phyloP scores from a whole-genome alignment of 92 coral and sea anemone genomes.

The Paragorgia papillata region DNA sequence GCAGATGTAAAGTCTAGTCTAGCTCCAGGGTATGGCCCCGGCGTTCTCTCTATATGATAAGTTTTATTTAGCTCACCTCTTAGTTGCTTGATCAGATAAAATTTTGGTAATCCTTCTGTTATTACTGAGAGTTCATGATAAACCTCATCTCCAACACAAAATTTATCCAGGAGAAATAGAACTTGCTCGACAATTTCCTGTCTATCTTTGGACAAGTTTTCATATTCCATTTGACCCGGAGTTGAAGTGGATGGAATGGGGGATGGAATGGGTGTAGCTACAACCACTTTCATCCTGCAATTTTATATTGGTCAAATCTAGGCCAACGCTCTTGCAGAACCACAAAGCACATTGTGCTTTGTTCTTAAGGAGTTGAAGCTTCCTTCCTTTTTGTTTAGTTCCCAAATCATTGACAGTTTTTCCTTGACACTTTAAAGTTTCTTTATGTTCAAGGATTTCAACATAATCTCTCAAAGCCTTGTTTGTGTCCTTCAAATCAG shows the following conservation, averaged over 20 bases:
- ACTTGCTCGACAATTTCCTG: not conserved
- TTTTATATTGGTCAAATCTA: conserved; percentile 52
- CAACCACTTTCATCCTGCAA: conserved; percentile 44
- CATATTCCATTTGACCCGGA: conserved; percentile 1
- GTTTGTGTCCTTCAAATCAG: conserved; percentile 22
- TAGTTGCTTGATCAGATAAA: conserved; percentile 24
- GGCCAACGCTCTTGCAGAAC: conserved; percentile 71
- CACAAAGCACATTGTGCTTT: conserved; percentile 69
- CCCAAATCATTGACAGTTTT: conserved; percentile 61
- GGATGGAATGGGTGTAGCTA: conserved; percentile 16
- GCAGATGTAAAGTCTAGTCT: not conserved
- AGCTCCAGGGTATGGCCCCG: conserved; percentile 8
- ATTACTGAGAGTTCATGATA: conserved; percentile 11
- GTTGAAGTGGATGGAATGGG: not conserved
- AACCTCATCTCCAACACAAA: no score
- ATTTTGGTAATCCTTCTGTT: conserved; percentile 12
- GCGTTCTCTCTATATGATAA: conserved; percentile 36
- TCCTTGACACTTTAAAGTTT: conserved; percentile 45
- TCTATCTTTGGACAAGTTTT: not conserved
- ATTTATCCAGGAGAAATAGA: conserved; percentile 10
- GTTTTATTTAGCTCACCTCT: conserved; percentile 12
- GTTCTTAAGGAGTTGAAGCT: conserved; percentile 55
- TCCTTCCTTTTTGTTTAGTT: conserved; percentile 62
- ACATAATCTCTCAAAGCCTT: conserved; percentile 28
- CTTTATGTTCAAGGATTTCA: conserved; percentile 32